Evolutionary conservation across 2,888 invertebrate genomes (phyloP), one percentile per base, ranked within the genome.

Genomic region (Nipponacmea schrenckii): DNA sequence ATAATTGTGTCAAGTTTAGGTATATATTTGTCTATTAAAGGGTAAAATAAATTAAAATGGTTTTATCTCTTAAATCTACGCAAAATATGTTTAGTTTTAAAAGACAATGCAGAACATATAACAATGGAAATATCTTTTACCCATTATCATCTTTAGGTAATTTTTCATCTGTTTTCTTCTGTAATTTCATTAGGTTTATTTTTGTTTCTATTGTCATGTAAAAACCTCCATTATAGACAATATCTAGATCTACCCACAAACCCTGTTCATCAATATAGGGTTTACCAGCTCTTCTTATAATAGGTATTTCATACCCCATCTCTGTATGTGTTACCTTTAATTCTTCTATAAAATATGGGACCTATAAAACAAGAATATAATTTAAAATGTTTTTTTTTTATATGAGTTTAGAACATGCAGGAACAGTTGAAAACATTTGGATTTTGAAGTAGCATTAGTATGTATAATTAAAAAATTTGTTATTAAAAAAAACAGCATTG

Each of bases 341-440:
- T 79, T 94, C 94, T 77, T 95, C 94, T 91, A 97, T 94, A 89
- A 96, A 96, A 82, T 94, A 93, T 0, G 97, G 96, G 76, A 95
- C 89, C 88, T 88, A 77, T 10, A 80, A 74, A 70, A 56, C 39
- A 31, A 62, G 64, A 69, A 39, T n/a, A n/a, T n/a, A n/a, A n/a
- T n/a, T n/a, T n/a, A n/a, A n/a, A n/a, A n/a, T n/a, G n/a, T n/a
- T n/a, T n/a, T n/a, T n/a, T n/a, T n/a, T n/a, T n/a, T n/a, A n/a
- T n/a, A n/a, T n/a, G n/a, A n/a, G n/a, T n/a, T n/a, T n/a, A n/a
- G n/a, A n/a, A n/a, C n/a, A n/a, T n/a, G n/a, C n/a, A n/a, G n/a
- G n/a, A n/a, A n/a, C n/a, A n/a, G n/a, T n/a, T n/a, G n/a, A n/a
- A n/a, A n/a, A n/a, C n/a, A n/a, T n/a, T n/a, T n/a, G n/a, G n/a